Base-by-base conservation (phyloP, 1,140 invertebrate genomes). In the Frieseomelitta varia region DNA sequence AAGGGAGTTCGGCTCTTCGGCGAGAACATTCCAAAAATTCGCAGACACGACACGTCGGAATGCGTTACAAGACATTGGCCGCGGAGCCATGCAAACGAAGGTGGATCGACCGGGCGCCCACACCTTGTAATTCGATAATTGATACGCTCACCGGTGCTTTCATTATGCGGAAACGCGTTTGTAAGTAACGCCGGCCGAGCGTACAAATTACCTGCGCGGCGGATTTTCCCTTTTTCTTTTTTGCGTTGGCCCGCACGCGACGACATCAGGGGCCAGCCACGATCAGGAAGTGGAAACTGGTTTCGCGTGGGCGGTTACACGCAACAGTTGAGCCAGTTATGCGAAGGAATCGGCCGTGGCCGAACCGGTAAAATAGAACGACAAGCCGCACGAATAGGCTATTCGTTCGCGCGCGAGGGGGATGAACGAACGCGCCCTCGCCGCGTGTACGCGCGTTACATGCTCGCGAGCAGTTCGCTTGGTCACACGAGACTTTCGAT, bases 271-370 rank as follows among this genome's bases (percentile, higher is more conserved):
- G 39, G 55, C 55, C 63, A 83, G 78, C 78, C 81, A 61, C 81
- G 81, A 83, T 83, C 81, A 83, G 81, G 81, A 83, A 83, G 81
- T 83, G 74, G 74, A 61, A 83, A 83, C 81, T 76, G 75, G 74
- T 78, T 68, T 78, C 67, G 67, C 65, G 81, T 83, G 81, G 81
- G 81, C 65, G 81, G 65, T 3, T 51, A 83, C 81, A 83, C 81
- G 81, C 75, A 83, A 83, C 81, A 78, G 75, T 83, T 83, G 81
- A 69, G 74, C 75, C 63, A 83, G 81, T 83, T 83, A 83, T 71
- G 81, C 81, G 75, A 6, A 61, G 53, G 81, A 78, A 83, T 83
- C 65, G 81, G 63, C 51, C 34, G 71, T 24, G 21, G 19, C 53
- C 24, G 24, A 58, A 55, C 47, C 71, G 51, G 53, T 65, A 21